Percentiles rank a stretch among this genome's conserved stretches.
phyloP scores from a whole-genome alignment of 2,888 invertebrate species.

The Drosophila multiciliata region DNA sequence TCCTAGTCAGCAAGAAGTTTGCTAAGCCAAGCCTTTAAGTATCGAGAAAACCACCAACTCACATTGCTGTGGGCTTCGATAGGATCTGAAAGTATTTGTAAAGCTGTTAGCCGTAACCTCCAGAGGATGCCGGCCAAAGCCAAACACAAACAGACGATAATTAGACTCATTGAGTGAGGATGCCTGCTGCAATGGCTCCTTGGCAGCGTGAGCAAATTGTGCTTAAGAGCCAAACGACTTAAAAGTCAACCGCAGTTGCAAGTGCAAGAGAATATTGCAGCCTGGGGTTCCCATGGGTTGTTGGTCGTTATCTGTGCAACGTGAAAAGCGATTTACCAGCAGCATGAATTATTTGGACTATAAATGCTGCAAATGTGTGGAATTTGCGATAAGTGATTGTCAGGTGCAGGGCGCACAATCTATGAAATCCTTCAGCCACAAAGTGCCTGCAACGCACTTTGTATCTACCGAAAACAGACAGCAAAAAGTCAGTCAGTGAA shows the following conservation, averaged over 20 bases:
- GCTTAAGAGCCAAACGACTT: slow-evolving; percentile 29
- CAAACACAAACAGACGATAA: slow-evolving; percentile 46
- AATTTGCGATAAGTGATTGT: slow-evolving; percentile 42
- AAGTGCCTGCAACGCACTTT: slow-evolving; percentile 33
- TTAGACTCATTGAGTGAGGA: slow-evolving; percentile 55
- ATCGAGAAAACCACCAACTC: not conserved
- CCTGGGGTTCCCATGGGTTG: not conserved
- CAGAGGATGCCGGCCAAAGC: slow-evolving; percentile 7
- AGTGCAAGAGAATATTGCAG: slow-evolving; percentile 3
- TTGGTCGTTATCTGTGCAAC: slow-evolving; percentile 11
- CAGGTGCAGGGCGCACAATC: slow-evolving; percentile 41
- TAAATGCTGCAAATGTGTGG: slow-evolving; percentile 8
- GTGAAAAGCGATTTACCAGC: slow-evolving; percentile 21
- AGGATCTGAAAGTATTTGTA: slow-evolving; percentile 31
- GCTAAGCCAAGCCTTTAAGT: not conserved
- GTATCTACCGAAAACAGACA: slow-evolving; percentile 7
- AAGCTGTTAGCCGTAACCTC: slow-evolving; percentile 18
- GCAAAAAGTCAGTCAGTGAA: slow-evolving; percentile 5
- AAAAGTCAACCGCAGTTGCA: slow-evolving; percentile 23
- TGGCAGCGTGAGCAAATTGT: slow-evolving; percentile 12
- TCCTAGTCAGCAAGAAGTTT: not conserved
- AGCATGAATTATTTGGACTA: slow-evolving; percentile 26
- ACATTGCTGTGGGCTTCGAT: slow-evolving; percentile 4
- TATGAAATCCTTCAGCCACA: slow-evolving; percentile 26
- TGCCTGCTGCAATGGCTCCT: slow-evolving; percentile 35